Base-by-base conservation (phyloP, 2,888 invertebrate genomes). In the Eupithecia vulgata region DNA sequence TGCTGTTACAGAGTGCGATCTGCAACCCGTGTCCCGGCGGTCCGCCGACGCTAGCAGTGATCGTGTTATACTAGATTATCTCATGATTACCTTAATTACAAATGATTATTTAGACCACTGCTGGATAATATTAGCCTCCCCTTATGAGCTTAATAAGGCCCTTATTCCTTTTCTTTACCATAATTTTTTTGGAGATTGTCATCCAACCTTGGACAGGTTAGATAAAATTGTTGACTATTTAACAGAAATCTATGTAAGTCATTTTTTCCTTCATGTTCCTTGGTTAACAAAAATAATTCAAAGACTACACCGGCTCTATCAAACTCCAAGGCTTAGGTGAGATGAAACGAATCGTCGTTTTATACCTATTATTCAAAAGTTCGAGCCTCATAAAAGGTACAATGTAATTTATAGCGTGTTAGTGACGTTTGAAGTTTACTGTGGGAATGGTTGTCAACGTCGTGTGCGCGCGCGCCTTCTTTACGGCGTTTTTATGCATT, bases 401-500 rank as follows among this genome's bases (percentile, higher is more conserved):
- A 69, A 73, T 72, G 76, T 69, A 72, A 30, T 79, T 79, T 74
- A 80, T 74, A 72, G 72, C 75, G 45, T 75, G 78, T 78, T 76
- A 74, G 75, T 78, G 70, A 76, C 72, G 65, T 73, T 37, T 67
- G 76, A 78, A 73, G 71, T 79, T 78, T 72, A 79, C 52, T 81
- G 80, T 80, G 81, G 79, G 79, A 81, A 81, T 67, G 37, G 67
- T 37, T 73, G 69, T 71, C 74, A 67, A 74, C 57, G 74, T 62
- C 65, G 57, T 37, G 48, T 71, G 76, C 66, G 71, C 68, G 42
- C 65, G 76, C 74, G 64, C 67, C n/a, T 70, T 40, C 71, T 80
- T 80, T 78, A 81, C 78, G 76, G 74, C 71, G n/a, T 72, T 78
- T 79, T 78, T 78, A 79, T 76, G 76, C 71, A 77, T 79, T 80